Evolutionary conservation across 2,797 vertebrate genomes (phyloP), one percentile per base, ranked within the genome.

Genomic region (Aquila chrysaetos): DNA sequence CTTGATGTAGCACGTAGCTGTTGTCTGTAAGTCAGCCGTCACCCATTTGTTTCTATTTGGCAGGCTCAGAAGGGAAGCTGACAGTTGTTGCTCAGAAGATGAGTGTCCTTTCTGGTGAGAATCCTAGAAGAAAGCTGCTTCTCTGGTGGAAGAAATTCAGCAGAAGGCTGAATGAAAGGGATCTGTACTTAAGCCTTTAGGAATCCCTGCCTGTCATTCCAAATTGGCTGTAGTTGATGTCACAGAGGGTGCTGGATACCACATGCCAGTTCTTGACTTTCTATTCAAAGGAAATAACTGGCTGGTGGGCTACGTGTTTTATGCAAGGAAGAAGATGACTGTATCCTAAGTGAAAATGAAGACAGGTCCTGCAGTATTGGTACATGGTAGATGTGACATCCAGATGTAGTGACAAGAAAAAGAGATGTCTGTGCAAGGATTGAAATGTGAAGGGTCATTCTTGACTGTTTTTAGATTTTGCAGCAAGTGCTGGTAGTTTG

Each of bases 1-100:
- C 19, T 68, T 54, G 33, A 30, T 48, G 39, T 27, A 78, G 28
- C 63, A 18, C 4, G 1, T 33, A 48, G 82, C 35, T 2, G 2
- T 67, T 74, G 28, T 51, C 49, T 90, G 23, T 70, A 25, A 46
- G 33, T 59, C 70, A 56, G 31, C 41, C 6, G 0, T 85, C 41
- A 33, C 41, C 13, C 14, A 0, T 59, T 69, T 87, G 11, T 87
- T 91, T 97, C 68, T 96, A 67, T 51, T 91, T 97, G 96, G 59
- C 97, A 99, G 99, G 99, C 51, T 99, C 99, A 4, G 99, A 99
- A 92, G 99, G 99, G 69, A 99, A 99, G 93, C 98, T 99, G 70
- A 99, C 99, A 6, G 96, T 99, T 75, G 98, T 99, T 63, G 99
- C 99, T 89, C 99, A 99, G 97, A 99, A 99, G 98, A 99, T 99